These are phyloP conservation scores for Oryzaephilus surinamensis DNA, from an alignment of 1,140 invertebrate species.

Conservation along the genomic window DNA sequence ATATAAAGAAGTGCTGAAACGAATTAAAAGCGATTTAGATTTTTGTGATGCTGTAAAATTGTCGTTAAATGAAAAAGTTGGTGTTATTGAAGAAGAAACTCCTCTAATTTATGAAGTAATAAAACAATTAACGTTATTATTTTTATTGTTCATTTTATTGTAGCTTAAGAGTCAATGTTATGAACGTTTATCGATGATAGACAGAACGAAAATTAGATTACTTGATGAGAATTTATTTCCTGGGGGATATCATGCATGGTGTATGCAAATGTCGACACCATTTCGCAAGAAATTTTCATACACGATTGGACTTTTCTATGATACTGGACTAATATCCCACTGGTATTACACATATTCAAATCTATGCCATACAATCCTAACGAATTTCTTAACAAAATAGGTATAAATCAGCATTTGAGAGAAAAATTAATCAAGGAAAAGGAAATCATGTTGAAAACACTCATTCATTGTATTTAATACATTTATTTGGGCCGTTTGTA, in stretches of 20 bases:
- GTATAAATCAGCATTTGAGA: too few species aligned
- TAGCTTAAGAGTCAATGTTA: conserved; percentile 1
- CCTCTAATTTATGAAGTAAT: conserved; percentile 6
- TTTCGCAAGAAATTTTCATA: conserved; percentile 9
- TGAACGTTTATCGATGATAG: background rate
- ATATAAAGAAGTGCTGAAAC: conserved; percentile 5
- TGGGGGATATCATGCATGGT: conserved; percentile 12
- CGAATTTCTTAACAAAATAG: too few species aligned
- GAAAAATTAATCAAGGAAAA: too few species aligned
- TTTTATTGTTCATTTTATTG: conserved; percentile 7
- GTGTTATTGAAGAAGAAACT: conserved; percentile 10
- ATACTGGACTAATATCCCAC: too few species aligned
- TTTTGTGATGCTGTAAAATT: conserved; percentile 8
- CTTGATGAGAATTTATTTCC: conserved; percentile 8
- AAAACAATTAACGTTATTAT: too few species aligned
- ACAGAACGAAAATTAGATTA: conserved; percentile 6
- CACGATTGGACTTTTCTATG: too few species aligned
- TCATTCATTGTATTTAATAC: too few species aligned
- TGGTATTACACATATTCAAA: too few species aligned
- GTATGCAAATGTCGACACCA: conserved; percentile 7
- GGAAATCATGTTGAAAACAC: too few species aligned
- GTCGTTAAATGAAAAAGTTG: background rate
- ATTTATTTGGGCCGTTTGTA: too few species aligned
- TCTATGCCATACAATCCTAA: too few species aligned
- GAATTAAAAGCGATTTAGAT: conserved; percentile 3